phyloP scores from a whole-genome alignment of 2,888 invertebrate genomes.

The Alloscopus bannaensis region DNA sequence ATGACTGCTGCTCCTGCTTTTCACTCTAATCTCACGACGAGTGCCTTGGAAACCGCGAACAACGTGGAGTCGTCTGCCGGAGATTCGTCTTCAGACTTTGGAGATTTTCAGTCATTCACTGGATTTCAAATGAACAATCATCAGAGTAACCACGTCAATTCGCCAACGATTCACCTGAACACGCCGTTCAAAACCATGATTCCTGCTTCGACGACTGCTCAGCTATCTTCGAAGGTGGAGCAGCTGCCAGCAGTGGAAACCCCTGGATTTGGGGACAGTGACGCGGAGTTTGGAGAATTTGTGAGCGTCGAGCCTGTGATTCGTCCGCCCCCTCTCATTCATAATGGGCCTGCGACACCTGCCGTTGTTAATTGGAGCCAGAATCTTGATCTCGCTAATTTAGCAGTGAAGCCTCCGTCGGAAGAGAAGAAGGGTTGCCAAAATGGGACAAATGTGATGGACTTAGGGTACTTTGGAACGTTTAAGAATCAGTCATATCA shows the following conservation, averaged over 20 bases:
- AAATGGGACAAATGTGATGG: conserved; percentile 40
- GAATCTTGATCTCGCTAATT: conserved; percentile 45
- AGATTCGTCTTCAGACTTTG: conserved; percentile 66
- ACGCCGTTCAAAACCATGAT: too few relatives aligned
- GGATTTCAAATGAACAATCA: conserved; percentile 23
- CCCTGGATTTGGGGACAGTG: conserved; percentile 42
- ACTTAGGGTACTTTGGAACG: conserved; percentile 36
- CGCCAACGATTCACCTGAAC: too few relatives aligned
- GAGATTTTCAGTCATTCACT: conserved; percentile 71
- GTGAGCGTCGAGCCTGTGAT: conserved; percentile 61
- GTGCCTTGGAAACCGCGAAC: conserved; percentile 61
- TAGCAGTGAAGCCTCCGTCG: conserved; percentile 28
- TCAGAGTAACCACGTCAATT: not conserved
- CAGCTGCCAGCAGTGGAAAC: conserved; percentile 29
- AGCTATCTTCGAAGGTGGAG: too few relatives aligned
- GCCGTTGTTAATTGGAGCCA: conserved; percentile 25
- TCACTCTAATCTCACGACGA: conserved; percentile 45
- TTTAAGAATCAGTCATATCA: conserved; percentile 22
- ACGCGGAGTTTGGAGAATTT: conserved; percentile 71
- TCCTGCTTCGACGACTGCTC: too few relatives aligned
- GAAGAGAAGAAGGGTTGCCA: conserved; percentile 27
- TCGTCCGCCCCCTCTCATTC: conserved; percentile 19
- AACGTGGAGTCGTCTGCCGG: conserved; percentile 12
- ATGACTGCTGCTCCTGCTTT: conserved; percentile 12
- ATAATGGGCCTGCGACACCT: not conserved